Base-by-base conservation (phyloP, 2,888 invertebrate species). In the Ochropacha duplaris region DNA sequence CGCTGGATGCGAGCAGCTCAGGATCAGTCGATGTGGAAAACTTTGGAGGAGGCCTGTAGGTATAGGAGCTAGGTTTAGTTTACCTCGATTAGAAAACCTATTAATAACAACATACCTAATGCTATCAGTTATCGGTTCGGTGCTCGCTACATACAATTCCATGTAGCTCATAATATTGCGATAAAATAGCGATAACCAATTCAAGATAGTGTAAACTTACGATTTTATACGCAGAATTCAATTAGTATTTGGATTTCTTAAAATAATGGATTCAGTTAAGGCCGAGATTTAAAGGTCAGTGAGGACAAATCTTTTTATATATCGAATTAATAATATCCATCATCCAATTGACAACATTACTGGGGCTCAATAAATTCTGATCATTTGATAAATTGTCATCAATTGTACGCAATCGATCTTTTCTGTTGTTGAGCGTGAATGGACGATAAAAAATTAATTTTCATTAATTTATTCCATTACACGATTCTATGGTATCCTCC, bases 341-440 rank as follows among this genome's bases (percentile, higher is more conserved):
- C 12, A 12, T 31, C 9, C 44, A 19, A 19, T 44, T 8, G 44
- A 44, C 44, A 16, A 44, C 44, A 44, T 16, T 1, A 24, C n/a
- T n/a, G n/a, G n/a, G 9, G 39, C 39, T 19, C 19, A 44, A 44
- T 44, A 8, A n/a, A 16, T 39, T 16, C 39, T 28, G 1, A 16
- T 16, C 6, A 39, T 44, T 44, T n/a, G 19, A 44, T 44, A 2
- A 44, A 44, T 19, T 44, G 44, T n/a, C 19, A 44, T 44, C 16
- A 44, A 44, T 44, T 44, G 44, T 44, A 44, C 8, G 49, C 59
- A 64, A 64, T 64, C 61, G 56, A 54, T 26, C 39, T 50, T 56
- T 59, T 61, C 56, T 57, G 54, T 44, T 44, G 19, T 44, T 44
- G 44, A 44, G 9, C 16, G 6, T 44, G 19, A 19, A 19, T 19